Base-by-base conservation (phyloP, 2,888 invertebrate genomes). In the Drosophila borealis region DNA sequence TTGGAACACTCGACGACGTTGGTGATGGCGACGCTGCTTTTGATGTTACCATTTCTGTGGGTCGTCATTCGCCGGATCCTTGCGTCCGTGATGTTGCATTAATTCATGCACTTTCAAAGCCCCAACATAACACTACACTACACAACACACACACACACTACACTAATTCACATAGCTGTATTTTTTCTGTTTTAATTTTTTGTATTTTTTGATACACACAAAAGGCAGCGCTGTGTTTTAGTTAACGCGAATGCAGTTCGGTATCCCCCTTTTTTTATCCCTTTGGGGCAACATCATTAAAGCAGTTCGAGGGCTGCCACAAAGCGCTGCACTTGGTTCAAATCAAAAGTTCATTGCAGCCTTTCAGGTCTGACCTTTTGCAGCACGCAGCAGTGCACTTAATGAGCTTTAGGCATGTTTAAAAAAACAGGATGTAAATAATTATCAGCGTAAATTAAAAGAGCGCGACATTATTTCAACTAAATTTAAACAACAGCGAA, bases 1-100 rank as follows among this genome's bases (percentile, higher is more conserved):
- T 84, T 84, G 89, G 89, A 87, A 76, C 87, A 88, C 89, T 84
- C 84, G 69, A 67, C 78, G 80, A 65, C 54, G 79, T 56, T 70
- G 60, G 34, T 33, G 64, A 66, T 60, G 51, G 49, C 62, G 48
- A 63, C 55, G 69, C 74, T 67, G 72, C 85, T 88, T 77, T 73
- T 81, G 82, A 88, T 88, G 85, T 80, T 70, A 60, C 74, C 60
- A 81, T 62, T 70, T 65, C 64, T 67, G 62, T 69, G 55, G 64
- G 46, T 65, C 61, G 45, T 39, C 57, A 37, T 44, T 62, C 61
- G 57, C 56, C 41, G 49, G 14, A 63, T 54, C 17, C 56, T 45
- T 25, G 59, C 42, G 55, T 57, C 64, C 77, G 68, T 70, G 64
- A 50, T 56, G 82, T 57, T 73, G 82, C 88, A 88, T 82, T 88